These are phyloP conservation scores for Eupithecia subumbrata DNA, from an alignment of 2,888 invertebrate species.

Conservation along the genomic window DNA sequence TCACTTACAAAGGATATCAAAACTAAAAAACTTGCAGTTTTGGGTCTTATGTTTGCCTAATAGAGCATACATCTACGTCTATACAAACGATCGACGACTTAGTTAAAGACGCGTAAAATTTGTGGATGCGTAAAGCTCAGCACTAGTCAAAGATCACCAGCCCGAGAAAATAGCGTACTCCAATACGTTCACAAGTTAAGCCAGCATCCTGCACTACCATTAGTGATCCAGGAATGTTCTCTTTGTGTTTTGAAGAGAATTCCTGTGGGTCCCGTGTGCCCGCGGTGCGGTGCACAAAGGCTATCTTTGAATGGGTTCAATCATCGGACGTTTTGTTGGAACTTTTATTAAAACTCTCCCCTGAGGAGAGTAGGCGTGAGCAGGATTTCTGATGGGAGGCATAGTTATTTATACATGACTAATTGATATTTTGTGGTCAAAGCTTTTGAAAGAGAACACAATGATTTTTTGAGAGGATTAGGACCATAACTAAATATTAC, in stretches of 20 bases:
- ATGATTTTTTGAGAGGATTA: too few relatives aligned
- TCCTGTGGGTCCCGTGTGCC: constrained; percentile 37
- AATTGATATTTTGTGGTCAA: not conserved
- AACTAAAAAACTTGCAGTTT: not conserved
- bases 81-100: too few relatives aligned
- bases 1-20: not conserved
- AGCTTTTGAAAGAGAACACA: not conserved
- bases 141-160: not conserved
- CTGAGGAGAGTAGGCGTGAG: constrained; percentile 21
- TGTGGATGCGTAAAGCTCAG: too few relatives aligned
- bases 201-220: not conserved
- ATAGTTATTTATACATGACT: constrained; percentile 1
- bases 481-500: too few relatives aligned
- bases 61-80: too few relatives aligned
- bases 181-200: not conserved
- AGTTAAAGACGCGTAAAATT: too few relatives aligned
- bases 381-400: constrained; percentile 5
- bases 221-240: constrained; percentile 29
- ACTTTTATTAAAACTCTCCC: constrained; percentile 39
- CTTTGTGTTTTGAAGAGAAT: constrained; percentile 31
- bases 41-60: too few relatives aligned
- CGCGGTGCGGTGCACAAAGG: constrained; percentile 43
- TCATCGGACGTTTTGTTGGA: constrained; percentile 45
- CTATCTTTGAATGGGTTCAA: constrained; percentile 49
- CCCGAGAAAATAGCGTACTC: not conserved